A percentile compares a stretch with the other conserved stretches of the same genome.
phyloP scores from a whole-genome alignment of 2,888 invertebrate species.

The Drosophila melanosoma region DNA sequence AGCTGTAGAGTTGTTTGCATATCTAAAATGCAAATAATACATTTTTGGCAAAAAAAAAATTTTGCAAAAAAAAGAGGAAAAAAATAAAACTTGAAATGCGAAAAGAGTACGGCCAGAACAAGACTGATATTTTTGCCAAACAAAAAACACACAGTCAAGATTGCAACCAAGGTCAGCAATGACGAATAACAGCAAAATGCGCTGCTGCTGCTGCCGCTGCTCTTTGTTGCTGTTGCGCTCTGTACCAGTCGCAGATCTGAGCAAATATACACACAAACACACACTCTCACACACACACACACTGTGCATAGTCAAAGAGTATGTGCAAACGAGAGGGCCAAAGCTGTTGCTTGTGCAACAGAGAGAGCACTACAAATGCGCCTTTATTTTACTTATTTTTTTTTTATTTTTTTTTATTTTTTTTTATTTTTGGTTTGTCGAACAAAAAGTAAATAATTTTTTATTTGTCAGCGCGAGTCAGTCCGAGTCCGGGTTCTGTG shows the following conservation, averaged over 20 bases:
- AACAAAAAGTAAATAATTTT: conserved; percentile 74
- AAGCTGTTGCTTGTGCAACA: conserved; percentile 29
- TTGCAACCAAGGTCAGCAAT: conserved; percentile 82
- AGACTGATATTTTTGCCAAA: conserved; percentile 31
- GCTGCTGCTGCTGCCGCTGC: conserved; percentile 48
- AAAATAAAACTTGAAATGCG: conserved; percentile 44
- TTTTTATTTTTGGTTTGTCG: conserved; percentile 43
- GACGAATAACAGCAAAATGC: conserved; percentile 82
- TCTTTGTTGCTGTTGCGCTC: conserved; percentile 37
- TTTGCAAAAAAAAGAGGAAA: conserved; percentile 17
- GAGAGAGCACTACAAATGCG: conserved; percentile 52
- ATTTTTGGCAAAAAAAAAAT: conserved; percentile 20
- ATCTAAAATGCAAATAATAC: conserved; percentile 56
- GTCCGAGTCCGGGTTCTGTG: conserved; percentile 63
- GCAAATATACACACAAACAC: conserved; percentile 32
- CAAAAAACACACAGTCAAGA: conserved; percentile 62
- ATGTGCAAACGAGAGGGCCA: conserved; percentile 34
- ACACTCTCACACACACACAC: neutral
- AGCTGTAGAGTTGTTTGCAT: conserved; percentile 39
- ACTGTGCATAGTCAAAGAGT: conserved; percentile 21
- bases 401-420: neutral
- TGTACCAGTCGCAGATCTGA: conserved; percentile 74
- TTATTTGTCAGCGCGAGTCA: conserved; percentile 67
- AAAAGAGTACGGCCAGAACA: conserved; percentile 39
- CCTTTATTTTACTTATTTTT: conserved; percentile 31